Evolutionary conservation across 2,797 vertebrate species (phyloP).

Genomic region (Myoxocephalus aenaeus): DNA sequence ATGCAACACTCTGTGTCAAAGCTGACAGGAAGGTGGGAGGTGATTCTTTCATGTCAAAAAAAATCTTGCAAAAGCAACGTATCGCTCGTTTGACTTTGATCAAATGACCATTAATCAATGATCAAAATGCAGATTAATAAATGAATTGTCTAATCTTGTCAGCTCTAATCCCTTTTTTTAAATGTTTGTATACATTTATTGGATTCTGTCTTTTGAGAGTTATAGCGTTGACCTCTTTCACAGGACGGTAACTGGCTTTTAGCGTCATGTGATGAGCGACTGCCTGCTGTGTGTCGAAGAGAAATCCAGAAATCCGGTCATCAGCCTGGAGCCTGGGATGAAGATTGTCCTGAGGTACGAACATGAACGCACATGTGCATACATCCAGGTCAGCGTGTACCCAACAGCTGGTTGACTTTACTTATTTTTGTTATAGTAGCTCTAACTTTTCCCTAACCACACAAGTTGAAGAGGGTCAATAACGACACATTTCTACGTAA

Average conservation of each 20-base stretch:
- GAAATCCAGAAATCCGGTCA: constrained; percentile 68
- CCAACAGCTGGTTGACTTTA: neutral
- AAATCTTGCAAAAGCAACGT: neutral
- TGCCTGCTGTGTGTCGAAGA: constrained; percentile 87
- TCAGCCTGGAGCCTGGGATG: constrained; percentile 71
- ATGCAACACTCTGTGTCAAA: constrained; percentile 85
- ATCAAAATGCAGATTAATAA: neutral
- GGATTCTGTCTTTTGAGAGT: neutral
- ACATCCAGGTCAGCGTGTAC: neutral
- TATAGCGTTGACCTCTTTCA: constrained; percentile 20
- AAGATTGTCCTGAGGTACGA: constrained; percentile 89
- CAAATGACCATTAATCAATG: neutral
- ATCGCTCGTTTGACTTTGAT: neutral
- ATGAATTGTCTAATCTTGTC: neutral
- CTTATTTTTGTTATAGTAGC: neutral
- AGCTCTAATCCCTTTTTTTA: neutral
- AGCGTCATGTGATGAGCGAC: constrained; percentile 84
- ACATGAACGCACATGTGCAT: neutral
- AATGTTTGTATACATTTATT: neutral
- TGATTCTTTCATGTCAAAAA: neutral
- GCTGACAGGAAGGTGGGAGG: constrained; percentile 84
- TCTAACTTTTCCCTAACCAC: neutral
- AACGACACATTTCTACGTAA: neutral
- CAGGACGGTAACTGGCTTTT: constrained; percentile 90
- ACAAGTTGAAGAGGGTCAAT: neutral